These are phyloP conservation scores for Adineta ricciae DNA, from an alignment of 2,888 invertebrate species.

Conservation along the genomic window DNA sequence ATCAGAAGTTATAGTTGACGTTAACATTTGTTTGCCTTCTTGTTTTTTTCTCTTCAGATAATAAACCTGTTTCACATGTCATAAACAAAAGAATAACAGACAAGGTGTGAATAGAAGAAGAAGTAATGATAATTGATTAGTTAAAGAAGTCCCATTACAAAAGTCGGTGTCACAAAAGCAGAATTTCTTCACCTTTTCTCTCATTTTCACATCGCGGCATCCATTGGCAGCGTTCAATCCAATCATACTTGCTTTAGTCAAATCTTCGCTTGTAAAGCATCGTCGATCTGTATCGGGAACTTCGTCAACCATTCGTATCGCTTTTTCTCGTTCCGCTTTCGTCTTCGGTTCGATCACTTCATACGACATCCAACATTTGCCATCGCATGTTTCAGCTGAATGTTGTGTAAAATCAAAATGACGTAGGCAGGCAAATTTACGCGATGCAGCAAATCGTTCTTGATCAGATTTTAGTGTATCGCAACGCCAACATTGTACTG, in stretches of 20 bases:
- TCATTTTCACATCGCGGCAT: conserved; percentile 33
- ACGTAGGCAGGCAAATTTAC: conserved; percentile 23
- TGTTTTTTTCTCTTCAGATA: no score
- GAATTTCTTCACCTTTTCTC: conserved; percentile 33
- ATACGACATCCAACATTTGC: conserved; percentile 34
- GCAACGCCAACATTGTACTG: conserved; percentile 33
- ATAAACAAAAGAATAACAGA: neutral
- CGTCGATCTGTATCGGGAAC: conserved; percentile 29
- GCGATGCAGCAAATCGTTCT: neutral
- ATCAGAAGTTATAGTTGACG: no score
- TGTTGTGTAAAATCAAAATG: conserved; percentile 34
- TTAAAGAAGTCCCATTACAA: conserved; percentile 23
- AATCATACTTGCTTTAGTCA: conserved; percentile 33
- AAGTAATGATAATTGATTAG: neutral
- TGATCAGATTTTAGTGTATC: conserved; percentile 13
- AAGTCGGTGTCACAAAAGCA: conserved; percentile 34
- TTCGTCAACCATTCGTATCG: conserved; percentile 28
- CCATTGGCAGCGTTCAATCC: conserved; percentile 33
- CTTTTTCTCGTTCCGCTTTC: conserved; percentile 33
- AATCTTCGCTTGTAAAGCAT: conserved; percentile 33
- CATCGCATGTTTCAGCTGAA: conserved; percentile 31
- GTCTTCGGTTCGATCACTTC: conserved; percentile 33
- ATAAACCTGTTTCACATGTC: neutral
- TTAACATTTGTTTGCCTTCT: no score
- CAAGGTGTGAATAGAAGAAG: neutral